Conservation (phyloP, 92 coral and sea anemone genomes). For the Palythoa caribaeorum region DNA sequence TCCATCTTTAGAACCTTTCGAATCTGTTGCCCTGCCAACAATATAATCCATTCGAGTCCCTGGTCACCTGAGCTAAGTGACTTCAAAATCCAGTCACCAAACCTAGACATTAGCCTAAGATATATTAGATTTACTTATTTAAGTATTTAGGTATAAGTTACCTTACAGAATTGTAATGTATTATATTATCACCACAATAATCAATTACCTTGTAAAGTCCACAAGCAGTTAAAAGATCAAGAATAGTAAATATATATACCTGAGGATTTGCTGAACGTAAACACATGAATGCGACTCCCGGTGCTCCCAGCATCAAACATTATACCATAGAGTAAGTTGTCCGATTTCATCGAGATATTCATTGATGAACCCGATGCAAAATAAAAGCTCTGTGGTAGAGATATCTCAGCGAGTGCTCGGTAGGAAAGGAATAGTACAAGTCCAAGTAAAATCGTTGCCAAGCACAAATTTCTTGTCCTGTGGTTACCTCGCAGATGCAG, state of each 20-base stretch:
- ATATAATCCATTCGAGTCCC: no score
- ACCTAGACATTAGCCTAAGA: no score
- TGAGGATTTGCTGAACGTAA: constrained; percentile 61
- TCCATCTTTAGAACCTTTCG: no score
- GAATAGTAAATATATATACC: constrained; percentile 43
- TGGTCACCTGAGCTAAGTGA: no score
- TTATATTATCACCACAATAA: no score
- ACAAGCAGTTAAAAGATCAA: not conserved
- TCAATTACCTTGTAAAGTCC: no score
- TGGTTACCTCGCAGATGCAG: constrained; percentile 12
- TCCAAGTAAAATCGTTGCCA: not conserved
- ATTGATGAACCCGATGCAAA: constrained; percentile 35
- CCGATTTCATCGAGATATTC: constrained; percentile 1
- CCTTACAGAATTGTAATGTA: no score
- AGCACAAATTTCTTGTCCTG: constrained; percentile 34
- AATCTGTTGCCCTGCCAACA: no score
- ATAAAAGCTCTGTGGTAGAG: constrained; percentile 7
- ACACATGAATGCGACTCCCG: constrained; percentile 92
- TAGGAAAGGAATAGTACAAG: constrained; percentile 34
- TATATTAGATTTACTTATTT: no score
- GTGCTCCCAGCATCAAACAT: constrained; percentile 99
- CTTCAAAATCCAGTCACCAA: no score
- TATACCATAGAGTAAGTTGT: constrained; percentile 69
- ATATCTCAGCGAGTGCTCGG: constrained; percentile 13
- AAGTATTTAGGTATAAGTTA: no score